Base-by-base conservation (phyloP, 2,888 invertebrate genomes). In the Heliconius sara region DNA sequence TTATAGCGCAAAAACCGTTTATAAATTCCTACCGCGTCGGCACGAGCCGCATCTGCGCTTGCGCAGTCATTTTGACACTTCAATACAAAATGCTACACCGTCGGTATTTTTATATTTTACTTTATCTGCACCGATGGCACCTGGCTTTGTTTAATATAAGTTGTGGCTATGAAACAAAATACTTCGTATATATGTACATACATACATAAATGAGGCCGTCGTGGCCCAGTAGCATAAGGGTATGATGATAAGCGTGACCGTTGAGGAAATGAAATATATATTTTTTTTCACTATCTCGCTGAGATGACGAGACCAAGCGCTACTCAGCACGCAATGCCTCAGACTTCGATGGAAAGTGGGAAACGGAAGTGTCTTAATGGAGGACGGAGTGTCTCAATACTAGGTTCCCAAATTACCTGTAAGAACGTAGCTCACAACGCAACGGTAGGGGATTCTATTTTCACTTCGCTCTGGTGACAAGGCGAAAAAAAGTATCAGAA, bases 21-120 rank as follows among this genome's bases (percentile, higher is more conserved):
- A 76, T 71, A 70, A 76, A 78, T 80, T 79, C 80, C 73, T 43
- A 74, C 65, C 76, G 74, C 81, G 81, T 74, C 88, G 87, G 43
- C 86, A 83, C 86, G 79, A 79, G 79, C 67, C 79, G 76, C 78
- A 71, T 75, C 81, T 77, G 88, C 93, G 92, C 91, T 91, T 92
- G 93, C 91, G 87, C 88, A 91, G 92, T 93, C 93, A 93, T 85
- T 90, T 91, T 92, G 93, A 92, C 93, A 93, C 92, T 92, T 91
- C 88, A 88, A 91, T 90, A 92, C 90, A 88, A 90, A 91, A 88
- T 89, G 87, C 89, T 89, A 87, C 84, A 80, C 85, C 82, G 82
- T 84, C 63, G 82, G 77, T 75, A 81, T 81, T 76, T 81, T 83
- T 70, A 43, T 39, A 12, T 68, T 43, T 83, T 75, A 43, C 79